These are phyloP conservation scores for Bradynema listronoti DNA, from an alignment of 1,140 invertebrate species.

Conservation along the genomic window DNA sequence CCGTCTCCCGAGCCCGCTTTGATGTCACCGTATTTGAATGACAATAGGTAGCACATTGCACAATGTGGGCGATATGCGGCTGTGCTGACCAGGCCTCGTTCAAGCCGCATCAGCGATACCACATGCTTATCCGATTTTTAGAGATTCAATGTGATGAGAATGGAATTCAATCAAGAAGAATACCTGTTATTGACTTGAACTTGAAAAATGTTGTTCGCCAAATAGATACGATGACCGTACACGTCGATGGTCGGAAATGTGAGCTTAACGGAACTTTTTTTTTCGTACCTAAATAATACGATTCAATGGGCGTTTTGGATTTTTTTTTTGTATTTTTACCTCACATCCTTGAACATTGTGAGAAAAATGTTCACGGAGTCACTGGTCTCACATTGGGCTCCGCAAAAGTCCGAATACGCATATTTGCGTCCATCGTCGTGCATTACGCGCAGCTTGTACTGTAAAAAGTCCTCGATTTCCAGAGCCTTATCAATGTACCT, in stretches of 20 bases:
- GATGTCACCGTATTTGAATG: no score
- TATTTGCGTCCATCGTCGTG: slow-evolving; percentile 39
- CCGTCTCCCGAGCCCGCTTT: no score
- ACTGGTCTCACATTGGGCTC: slow-evolving; percentile 52
- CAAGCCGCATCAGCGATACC: no score
- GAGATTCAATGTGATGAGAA: no score
- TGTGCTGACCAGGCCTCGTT: no score
- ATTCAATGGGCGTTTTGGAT: no score
- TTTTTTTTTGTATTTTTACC: no score
- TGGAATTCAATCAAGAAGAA: neutral
- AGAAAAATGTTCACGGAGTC: slow-evolving; percentile 53
- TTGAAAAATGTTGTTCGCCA: slow-evolving; percentile 54
- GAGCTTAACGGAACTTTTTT: slow-evolving; percentile 38
- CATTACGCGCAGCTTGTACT: slow-evolving; percentile 47
- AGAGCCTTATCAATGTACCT: slow-evolving; percentile 51
- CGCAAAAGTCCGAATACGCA: slow-evolving; percentile 52
- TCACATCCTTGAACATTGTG: slow-evolving; percentile 47
- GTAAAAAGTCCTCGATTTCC: slow-evolving; percentile 52
- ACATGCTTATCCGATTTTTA: no score
- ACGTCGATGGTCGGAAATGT: slow-evolving; percentile 52
- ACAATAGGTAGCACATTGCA: no score
- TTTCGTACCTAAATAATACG: no score
- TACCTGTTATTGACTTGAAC: slow-evolving; percentile 50
- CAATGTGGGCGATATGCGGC: no score
- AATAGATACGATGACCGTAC: slow-evolving; percentile 48